Evolutionary conservation across 2,113 vertebrate species (phyloP), one percentile per base, ranked within the genome.

Genomic region (Mirounga angustirostris): DNA sequence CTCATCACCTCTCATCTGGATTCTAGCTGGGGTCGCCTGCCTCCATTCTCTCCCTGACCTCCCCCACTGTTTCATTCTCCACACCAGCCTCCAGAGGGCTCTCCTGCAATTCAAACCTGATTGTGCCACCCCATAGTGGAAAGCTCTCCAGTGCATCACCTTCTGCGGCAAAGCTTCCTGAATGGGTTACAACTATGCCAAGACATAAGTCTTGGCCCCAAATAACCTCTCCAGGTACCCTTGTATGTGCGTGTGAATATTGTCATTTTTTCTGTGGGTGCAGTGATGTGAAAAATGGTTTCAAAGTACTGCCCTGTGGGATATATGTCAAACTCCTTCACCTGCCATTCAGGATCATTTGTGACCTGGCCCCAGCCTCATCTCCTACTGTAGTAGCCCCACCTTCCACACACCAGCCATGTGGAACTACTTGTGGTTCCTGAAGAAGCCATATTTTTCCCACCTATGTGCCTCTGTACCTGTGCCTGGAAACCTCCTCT

Each of bases 141-240:
- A 61, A 50, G 73, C 40, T 61, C 59, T 67, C n/a, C 18, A 24
- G 10, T 22, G 61, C 1, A 1, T 86, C 84, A 46, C 76, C 56
- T 61, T 50, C 81, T 13, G 7, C 3, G 30, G 58, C 82, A 91
- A 7, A 81, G 18, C 71, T 80, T 56, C 76, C 69, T 52, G 82
- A 54, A 2, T 4, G 10, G 21, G 18, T 52, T 40, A 5, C 54
- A 52, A 14, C n/a, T 12, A 21, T 63, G 74, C n/a, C 18, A 10
- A n/a, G 26, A 40, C 24, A 4, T 11, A 9, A 36, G 40, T 14
- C 1, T 0, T 46, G 43, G 52, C n/a, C 30, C 69, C 4, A 1
- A 54, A 40, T 50, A n/a, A 0, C n/a, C 87, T 82, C 19, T 52
- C 22, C n/a, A 22, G 56, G 15, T 58, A 4, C 24, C 58, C 36